Evolutionary conservation across 2,797 vertebrate species (phyloP), one percentile per base, ranked within the genome.

Genomic region (Capromys pilorides): DNA sequence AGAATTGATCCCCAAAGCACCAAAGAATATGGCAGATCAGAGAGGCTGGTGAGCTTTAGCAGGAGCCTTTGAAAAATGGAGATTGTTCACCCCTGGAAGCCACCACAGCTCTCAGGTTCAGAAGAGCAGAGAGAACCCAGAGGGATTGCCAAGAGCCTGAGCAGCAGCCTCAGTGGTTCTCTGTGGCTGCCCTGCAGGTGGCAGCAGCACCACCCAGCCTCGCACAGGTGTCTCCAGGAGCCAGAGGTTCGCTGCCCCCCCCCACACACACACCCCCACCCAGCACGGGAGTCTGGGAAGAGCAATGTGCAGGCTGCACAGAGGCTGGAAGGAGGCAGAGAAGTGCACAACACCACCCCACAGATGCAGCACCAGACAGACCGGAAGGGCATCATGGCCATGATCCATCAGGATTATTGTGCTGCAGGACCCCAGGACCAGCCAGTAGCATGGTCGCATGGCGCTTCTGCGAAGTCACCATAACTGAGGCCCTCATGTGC

Each of bases 401-500:
- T 1, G 19, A 33, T 2, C 0, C 5, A 2, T 12, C 39, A 45
- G 62, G 41, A 6, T 21, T 28, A 1, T 11, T 6, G 0, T 1
- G 6, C 16, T 51, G 28, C 11, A 21, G 36, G 3, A 0, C 36
- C 19, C 0, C 45, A 6, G 3, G 81, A 13, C 33, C 0, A 1
- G 59, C 39, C 16, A 12, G 1, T 11, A 9, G 1, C 28, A 1
- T 7, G 11, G 79, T 4, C 7, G 5, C 13, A 19, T 0, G 54
- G 2, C 4, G 7, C 14, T 16, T 16, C 85, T 16, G 2, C 39
- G 1, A 24, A 33, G 31, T 49, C 1, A 0, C 77, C 9, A 0
- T 0, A 2, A 31, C 57, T 7, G 7, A 6, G 0, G 62, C 21
- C 0, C 0, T 21, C 62, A 0, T 3, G 33, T 21, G n/a, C 4